Evolutionary conservation across 2,888 invertebrate species (phyloP), one percentile per base, ranked within the genome.

Genomic region (Acleris sparsana): DNA sequence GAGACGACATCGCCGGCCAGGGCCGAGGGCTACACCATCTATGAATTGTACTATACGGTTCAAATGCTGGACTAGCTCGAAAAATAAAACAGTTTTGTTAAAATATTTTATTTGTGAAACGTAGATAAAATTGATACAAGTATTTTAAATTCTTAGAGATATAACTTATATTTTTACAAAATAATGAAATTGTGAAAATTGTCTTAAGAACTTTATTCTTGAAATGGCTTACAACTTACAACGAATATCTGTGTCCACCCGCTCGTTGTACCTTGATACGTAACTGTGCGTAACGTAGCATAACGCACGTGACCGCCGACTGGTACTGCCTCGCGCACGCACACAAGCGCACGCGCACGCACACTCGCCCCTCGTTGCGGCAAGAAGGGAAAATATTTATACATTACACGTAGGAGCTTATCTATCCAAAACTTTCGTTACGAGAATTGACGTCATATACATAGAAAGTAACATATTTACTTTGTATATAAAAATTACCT

Each of bases 61-160:
- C 33, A 33, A 11, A 33, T 33, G 1, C 44, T 44, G n/a, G 6
- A n/a, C 13, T 1, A 0, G 44, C 49, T 25, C n/a, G 56, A n/a
- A 16, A 64, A 51, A 62, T 71, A 80, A 77, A 76, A 72, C 79
- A 73, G 75, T 87, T 90, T 91, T 88, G 89, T 91, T 91, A 92
- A 91, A 92, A 90, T 91, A 89, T 88, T 92, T 89, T 91, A 92
- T 91, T 92, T 91, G 87, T 90, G 92, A 92, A 92, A 91, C 92
- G 89, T 92, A 92, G 91, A 92, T 92, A 92, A 92, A 92, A 92
- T 91, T 86, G 91, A 91, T 92, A 92, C 91, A 92, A 89, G 90
- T 92, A 91, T 89, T 91, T 91, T 89, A 91, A 92, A 88, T 87
- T 89, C 91, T 91, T 92, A 91, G 78, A 88, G 81, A 87, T 87